Evolutionary conservation across 2,888 invertebrate genomes (phyloP).

Genomic region (Aphodius granarius): DNA sequence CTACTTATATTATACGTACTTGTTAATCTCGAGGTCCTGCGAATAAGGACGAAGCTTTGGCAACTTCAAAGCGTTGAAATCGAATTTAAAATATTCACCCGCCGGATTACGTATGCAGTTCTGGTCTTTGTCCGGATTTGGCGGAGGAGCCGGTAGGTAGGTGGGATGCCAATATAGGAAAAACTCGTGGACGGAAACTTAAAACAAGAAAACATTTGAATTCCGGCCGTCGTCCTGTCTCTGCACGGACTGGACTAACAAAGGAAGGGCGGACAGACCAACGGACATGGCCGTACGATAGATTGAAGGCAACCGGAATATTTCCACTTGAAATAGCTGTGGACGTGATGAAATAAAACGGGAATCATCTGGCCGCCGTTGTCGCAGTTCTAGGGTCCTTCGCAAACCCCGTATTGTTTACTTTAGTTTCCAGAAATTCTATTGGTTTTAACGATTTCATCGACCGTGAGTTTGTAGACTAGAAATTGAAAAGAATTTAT

Average conservation of each 20-base stretch:
- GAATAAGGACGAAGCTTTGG: not conserved
- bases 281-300: not conserved
- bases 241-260: not conserved
- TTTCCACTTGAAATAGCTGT: not conserved
- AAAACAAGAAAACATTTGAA: slow-evolving; percentile 12
- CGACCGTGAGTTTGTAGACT: not conserved
- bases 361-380: not conserved
- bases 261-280: slow-evolving; percentile 4
- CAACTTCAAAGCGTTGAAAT: not conserved
- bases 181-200: slow-evolving; percentile 8
- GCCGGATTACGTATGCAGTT: not conserved
- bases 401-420: not conserved
- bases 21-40: not conserved
- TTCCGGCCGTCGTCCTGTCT: not conserved
- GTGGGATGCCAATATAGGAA: not conserved
- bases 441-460: not conserved
- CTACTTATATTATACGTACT: not conserved
- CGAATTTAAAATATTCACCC: not conserved
- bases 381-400: not conserved
- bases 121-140: not conserved
- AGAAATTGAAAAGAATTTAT: not conserved
- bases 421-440: not conserved
- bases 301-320: not conserved
- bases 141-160: not conserved
- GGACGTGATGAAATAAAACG: slow-evolving; percentile 4